These are phyloP conservation scores for Aproaerema taeniolella DNA, from an alignment of 2,888 invertebrate genomes.

Conservation along the genomic window DNA sequence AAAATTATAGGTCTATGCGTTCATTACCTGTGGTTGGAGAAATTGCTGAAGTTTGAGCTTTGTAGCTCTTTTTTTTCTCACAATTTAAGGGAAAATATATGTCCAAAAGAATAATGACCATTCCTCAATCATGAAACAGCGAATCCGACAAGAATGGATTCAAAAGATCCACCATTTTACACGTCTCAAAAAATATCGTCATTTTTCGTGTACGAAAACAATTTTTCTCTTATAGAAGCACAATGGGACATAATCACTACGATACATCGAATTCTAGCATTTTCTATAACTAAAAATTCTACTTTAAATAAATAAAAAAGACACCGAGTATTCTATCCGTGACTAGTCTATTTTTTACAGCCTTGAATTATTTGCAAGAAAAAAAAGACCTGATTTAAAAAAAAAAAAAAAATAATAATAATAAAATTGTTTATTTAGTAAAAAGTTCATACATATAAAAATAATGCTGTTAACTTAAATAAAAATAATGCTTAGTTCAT, in stretches of 20 bases:
- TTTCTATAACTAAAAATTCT: conserved; percentile 50
- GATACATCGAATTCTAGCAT: conserved; percentile 67
- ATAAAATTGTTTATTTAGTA: too few species aligned
- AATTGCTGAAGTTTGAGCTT: too few species aligned
- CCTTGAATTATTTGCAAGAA: conserved; percentile 30
- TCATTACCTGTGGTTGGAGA: background rate
- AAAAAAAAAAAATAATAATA: too few species aligned
- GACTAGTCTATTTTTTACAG: conserved; percentile 44
- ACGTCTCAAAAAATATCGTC: conserved; percentile 68
- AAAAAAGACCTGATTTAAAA: too few species aligned
- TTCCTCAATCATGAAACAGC: conserved; percentile 22
- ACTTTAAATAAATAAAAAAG: conserved; percentile 34
- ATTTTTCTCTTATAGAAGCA: conserved; percentile 39
- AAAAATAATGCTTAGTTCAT: too few species aligned
- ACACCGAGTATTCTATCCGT: conserved; percentile 41
- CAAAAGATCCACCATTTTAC: conserved; percentile 49
- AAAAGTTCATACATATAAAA: too few species aligned
- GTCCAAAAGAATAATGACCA: background rate
- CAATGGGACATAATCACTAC: conserved; percentile 44
- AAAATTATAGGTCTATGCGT: background rate
- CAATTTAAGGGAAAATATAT: background rate
- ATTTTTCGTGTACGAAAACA: conserved; percentile 59
- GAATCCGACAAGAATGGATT: conserved; percentile 41
- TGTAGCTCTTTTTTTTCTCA: background rate
- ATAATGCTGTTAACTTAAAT: too few species aligned